These are phyloP conservation scores for Cryptocephalus moraei DNA, from an alignment of 2,888 invertebrate species.

Conservation along the genomic window DNA sequence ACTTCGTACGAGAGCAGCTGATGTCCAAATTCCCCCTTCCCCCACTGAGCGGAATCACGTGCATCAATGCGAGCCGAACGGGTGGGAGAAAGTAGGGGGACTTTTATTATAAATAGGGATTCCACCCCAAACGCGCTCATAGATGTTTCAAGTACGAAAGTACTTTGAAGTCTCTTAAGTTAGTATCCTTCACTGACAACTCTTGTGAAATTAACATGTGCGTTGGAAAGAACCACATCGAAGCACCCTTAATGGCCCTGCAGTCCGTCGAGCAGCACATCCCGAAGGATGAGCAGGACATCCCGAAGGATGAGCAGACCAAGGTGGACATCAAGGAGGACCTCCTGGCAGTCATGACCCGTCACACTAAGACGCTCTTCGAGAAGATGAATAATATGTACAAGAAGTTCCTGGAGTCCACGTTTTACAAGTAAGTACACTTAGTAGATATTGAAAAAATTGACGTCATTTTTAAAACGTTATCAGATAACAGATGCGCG, in stretches of 20 bases:
- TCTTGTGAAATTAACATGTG: slow-evolving; percentile 14
- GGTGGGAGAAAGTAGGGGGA: too few species aligned
- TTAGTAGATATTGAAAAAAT: not conserved
- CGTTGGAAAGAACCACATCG: slow-evolving; percentile 18
- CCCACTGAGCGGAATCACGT: too few species aligned
- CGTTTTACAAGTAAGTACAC: slow-evolving; percentile 26
- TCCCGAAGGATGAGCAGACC: slow-evolving; percentile 1
- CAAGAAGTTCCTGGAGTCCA: slow-evolving; percentile 22
- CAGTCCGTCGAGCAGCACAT: not conserved
- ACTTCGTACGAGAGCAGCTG: too few species aligned
- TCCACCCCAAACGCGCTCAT: too few species aligned
- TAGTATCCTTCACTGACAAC: too few species aligned
- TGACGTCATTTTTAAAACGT: not conserved
- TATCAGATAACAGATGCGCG: not conserved
- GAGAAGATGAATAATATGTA: slow-evolving; percentile 18
- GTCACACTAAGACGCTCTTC: slow-evolving; percentile 26
- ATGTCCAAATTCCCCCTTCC: too few species aligned
- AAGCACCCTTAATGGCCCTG: slow-evolving; percentile 2
- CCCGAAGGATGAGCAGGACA: not conserved
- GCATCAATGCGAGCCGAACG: too few species aligned
- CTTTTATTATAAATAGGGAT: too few species aligned
- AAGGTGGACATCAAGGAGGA: slow-evolving; percentile 19
- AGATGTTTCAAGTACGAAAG: too few species aligned
- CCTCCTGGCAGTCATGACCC: slow-evolving; percentile 25
- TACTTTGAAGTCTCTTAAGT: too few species aligned